phyloP scores from a whole-genome alignment of 2,113 vertebrate species.

The Gorsachius goisagi region DNA sequence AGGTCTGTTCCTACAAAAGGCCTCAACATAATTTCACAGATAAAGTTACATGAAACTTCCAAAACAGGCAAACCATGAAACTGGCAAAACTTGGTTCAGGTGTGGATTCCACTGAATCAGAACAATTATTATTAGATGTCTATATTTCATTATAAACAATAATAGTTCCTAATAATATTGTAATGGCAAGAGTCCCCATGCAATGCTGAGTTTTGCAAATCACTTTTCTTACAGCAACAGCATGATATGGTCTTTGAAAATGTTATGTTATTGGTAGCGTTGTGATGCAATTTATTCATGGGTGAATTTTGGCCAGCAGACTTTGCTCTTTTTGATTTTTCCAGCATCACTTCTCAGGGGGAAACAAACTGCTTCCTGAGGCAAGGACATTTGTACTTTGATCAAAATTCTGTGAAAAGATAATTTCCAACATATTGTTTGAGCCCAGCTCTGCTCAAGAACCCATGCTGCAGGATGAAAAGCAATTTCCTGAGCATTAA shows the following conservation, averaged over 20 bases:
- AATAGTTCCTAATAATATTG: not conserved
- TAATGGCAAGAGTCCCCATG: not conserved
- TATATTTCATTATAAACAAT: not conserved
- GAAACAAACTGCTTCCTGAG: conserved; percentile 17
- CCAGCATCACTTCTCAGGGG: not conserved
- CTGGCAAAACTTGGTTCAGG: not conserved
- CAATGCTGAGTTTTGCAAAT: not conserved
- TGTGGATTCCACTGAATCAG: not conserved
- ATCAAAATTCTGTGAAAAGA: conserved; percentile 36
- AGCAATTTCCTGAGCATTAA: conserved; percentile 19
- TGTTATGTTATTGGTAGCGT: not conserved
- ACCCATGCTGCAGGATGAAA: not conserved
- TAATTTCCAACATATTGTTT: conserved; percentile 8
- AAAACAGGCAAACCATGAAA: not conserved
- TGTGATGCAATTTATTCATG: not conserved
- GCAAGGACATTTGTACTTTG: conserved; percentile 8
- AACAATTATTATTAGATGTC: not conserved
- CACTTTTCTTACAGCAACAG: not conserved
- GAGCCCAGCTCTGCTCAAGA: not conserved
- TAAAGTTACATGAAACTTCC: not conserved
- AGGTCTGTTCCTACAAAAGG: not conserved
- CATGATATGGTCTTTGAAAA: not conserved
- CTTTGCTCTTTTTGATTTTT: not conserved
- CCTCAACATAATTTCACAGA: not conserved
- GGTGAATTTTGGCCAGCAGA: not conserved